phyloP scores from a whole-genome alignment of 2,888 invertebrate genomes.

The Lasioglossum figueresi region DNA sequence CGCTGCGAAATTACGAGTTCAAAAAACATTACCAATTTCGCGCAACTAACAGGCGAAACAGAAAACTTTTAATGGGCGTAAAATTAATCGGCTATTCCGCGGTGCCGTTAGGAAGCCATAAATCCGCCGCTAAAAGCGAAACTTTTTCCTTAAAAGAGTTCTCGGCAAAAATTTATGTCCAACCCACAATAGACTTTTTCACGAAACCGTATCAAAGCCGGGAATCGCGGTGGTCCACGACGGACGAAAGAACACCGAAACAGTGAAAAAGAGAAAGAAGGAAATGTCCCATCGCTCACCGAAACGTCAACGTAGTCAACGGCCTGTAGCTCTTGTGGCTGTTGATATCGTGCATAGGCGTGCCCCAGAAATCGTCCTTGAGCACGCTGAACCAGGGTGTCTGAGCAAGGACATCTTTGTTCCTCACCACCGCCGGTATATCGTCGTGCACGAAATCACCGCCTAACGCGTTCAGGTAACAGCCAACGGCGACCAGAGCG shows the following conservation, averaged over 20 bases:
- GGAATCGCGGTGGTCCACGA: neutral
- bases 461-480: conserved; percentile 90
- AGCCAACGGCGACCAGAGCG: conserved; percentile 88
- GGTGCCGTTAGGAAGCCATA: conserved; percentile 4
- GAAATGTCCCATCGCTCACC: conserved; percentile 86
- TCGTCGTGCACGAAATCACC: conserved; percentile 96
- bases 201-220: neutral
- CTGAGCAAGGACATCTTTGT: conserved; percentile 91
- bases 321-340: conserved; percentile 96
- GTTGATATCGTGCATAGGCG: conserved; percentile 91
- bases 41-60: neutral
- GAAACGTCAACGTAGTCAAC: conserved; percentile 92
- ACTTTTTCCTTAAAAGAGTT: conserved; percentile 22
- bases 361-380: conserved; percentile 95
- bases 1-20: neutral
- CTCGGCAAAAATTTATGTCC: neutral
- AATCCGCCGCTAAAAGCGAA: conserved; percentile 9
- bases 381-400: conserved; percentile 88
- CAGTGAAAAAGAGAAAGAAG: neutral
- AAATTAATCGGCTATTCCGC: conserved; percentile 17
- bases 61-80: conserved; percentile 1
- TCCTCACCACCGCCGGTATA: conserved; percentile 92
- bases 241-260: neutral
- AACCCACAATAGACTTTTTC: neutral
- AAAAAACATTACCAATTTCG: neutral